Evolutionary conservation across 2,113 vertebrate genomes (phyloP), one percentile per base, ranked within the genome.

Genomic region (Rousettus leschenaultii): DNA sequence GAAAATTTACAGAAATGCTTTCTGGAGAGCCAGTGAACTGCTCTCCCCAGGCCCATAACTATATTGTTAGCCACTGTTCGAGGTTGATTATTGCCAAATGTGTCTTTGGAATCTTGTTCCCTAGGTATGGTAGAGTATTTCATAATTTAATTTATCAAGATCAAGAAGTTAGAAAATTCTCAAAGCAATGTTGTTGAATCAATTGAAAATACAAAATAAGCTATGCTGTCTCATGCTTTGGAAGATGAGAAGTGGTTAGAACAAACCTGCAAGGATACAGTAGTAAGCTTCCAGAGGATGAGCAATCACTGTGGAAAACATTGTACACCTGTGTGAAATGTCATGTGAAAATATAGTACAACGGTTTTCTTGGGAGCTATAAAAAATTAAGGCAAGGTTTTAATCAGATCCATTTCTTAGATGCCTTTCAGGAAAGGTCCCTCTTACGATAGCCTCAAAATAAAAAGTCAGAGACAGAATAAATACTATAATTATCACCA

Each of bases 131-230:
- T 19, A 43, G 7, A 83, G 21, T 57, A 16, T 85, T 79, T 87
- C 38, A n/a, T 95, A 75, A 83, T 55, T 90, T 85, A 57, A 83
- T 38, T 91, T 88, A 65, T 45, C 68, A 84, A 30, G 89, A n/a
- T 77, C 19, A 8, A 96, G 30, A 16, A 86, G 12, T 24, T 73
- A 12, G 33, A 10, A 95, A 95, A 85, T 95, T 57, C 65, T 82
- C 28, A 92, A 74, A 74, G 15, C 24, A 30, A 9, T 55, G 68
- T 87, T 93, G 40, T 14, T 87, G 35, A 91, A 73, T 63, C 59
- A 87, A 78, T 10, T 88, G 33, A 73, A 95, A 90, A 82, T 73
- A 71, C 71, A 68, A 89, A 88, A 66, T 21, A 84, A 55, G 24
- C 14, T 82, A 10, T 65, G 22, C 6, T 57, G 9, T 45, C 53